Base-by-base conservation (phyloP, 2,113 vertebrate species). In the Myotis yumanensis region DNA sequence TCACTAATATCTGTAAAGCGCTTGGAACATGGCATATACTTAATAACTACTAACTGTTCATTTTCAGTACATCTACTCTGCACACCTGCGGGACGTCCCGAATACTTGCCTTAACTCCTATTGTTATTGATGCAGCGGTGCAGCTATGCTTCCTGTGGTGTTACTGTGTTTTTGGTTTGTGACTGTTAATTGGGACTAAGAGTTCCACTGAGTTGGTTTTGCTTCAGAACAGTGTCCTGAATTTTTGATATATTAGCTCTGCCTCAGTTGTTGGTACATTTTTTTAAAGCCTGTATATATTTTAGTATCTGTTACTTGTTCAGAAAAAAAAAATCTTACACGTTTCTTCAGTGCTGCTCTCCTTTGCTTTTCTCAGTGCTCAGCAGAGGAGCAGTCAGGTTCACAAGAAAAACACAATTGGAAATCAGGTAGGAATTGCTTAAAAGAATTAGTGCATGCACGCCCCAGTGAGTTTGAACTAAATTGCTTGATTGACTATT, bases 371-470 rank as follows among this genome's bases (percentile, higher is more conserved):
- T 93, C 97, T 93, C 96, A 99, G 99, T 96, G 98, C 98, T 97
- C 99, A 99, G 91, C 99, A 99, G 95, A 98, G 98, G 93, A 98
- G 98, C 97, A 99, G 98, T 97, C 99, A 98, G 93, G 98, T 98
- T 97, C 98, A 98, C 96, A 98, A 97, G 97, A 99, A 99, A 98
- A 98, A 90, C 97, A 97, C 98, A 96, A 95, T 98, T 96, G 98
- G 98, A 98, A 99, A 99, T 98, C 99, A 99, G 99, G 99, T 99
- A 98, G 97, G 98, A 97, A 97, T 94, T 86, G 16, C 95, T 80
- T 90, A 79, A 97, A 91, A 98, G 89, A 97, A 96, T 96, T 86
- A 62, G 51, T 95, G 94, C 93, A 86, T 91, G 98, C 98, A 94
- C 95, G 94, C 93, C 57, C 96, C 68, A 88, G 76, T 89, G 95